Conservation (phyloP, 2,888 invertebrate genomes). For the Magallana nippona region DNA sequence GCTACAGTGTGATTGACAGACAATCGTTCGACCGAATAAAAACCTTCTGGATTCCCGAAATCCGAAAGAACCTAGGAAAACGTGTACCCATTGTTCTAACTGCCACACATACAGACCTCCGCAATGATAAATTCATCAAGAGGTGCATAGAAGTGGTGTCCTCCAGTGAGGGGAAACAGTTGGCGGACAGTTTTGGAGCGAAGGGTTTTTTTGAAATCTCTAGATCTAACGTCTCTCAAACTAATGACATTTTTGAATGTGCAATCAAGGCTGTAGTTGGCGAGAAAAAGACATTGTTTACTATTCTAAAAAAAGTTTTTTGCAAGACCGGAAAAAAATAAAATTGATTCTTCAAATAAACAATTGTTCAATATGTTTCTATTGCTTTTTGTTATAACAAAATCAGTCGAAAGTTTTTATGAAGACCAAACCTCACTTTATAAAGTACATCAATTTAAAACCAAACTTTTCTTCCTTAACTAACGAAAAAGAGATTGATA, state of each 20-base stretch:
- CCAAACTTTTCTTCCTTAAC: too few relatives aligned
- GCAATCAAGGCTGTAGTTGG: background rate
- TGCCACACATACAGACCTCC: slow-evolving; percentile 67
- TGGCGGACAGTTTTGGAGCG: background rate
- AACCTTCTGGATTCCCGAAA: slow-evolving; percentile 69
- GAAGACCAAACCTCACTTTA: too few relatives aligned
- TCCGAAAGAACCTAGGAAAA: slow-evolving; percentile 62
- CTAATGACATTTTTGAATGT: slow-evolving; percentile 23
- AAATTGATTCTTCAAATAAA: background rate
- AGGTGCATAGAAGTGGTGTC: background rate
- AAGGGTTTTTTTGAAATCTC: slow-evolving; percentile 8
- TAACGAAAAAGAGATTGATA: too few relatives aligned
- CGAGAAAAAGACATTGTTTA: background rate
- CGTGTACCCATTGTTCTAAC: slow-evolving; percentile 67
- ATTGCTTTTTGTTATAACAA: too few relatives aligned
- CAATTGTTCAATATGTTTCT: too few relatives aligned
- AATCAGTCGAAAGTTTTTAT: too few relatives aligned
- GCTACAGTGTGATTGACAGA: slow-evolving; percentile 68
- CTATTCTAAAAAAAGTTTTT: slow-evolving; percentile 11
- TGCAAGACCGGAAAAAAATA: background rate
- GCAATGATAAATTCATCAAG: slow-evolving; percentile 43
- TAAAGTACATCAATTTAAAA: too few relatives aligned
- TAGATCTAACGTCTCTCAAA: background rate
- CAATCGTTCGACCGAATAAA: slow-evolving; percentile 66
- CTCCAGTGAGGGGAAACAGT: background rate